Base-by-base conservation (phyloP, 2,888 invertebrate species). In the Troides helena region DNA sequence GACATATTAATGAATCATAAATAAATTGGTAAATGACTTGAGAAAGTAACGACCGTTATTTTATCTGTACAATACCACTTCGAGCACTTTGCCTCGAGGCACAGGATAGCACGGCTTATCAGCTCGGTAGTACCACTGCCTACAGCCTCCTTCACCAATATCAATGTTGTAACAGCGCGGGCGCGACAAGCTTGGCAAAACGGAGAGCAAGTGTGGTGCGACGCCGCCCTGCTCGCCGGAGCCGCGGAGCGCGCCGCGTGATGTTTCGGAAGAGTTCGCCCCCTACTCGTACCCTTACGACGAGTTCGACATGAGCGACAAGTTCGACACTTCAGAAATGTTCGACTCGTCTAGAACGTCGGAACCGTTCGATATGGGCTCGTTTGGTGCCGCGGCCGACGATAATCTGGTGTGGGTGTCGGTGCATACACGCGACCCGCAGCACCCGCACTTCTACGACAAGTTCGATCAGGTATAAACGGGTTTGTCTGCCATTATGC, bases 351-450 rank as follows among this genome's bases (percentile, higher is more conserved):
- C 67, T 61, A 68, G 62, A 23, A 69, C 21, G 69, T 67, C 25
- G 18, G 75, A 63, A 18, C 21, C 36, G 39, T 43, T 36, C 68
- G 58, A 3, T 10, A 6, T 39, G 39, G 39, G 39, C 7, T 21
- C 18, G 30, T 8, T 53, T 74, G 69, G 23, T 75, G 53, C 61
- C 72, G 67, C 92, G 93, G 17, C 80, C 23, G 89, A 89, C 72
- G 95, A 96, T 77, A 96, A 96, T 85, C 93, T 97, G 62, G 97
- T 97, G 14, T 94, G 95, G 75, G 95, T 94, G 84, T 96, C 93
- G 81, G 95, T 94, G 75, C 95, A 95, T 70, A 88, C 96, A 23
- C 93, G 96, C 1, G 95, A 95, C 84, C 94, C 95, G 17, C 86
- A 89, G 18, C 95, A 95, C 67, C 95, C 96, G 43, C 93, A 94